These are phyloP conservation scores for Bubo bubo DNA, from an alignment of 2,113 vertebrate species.

Conservation along the genomic window DNA sequence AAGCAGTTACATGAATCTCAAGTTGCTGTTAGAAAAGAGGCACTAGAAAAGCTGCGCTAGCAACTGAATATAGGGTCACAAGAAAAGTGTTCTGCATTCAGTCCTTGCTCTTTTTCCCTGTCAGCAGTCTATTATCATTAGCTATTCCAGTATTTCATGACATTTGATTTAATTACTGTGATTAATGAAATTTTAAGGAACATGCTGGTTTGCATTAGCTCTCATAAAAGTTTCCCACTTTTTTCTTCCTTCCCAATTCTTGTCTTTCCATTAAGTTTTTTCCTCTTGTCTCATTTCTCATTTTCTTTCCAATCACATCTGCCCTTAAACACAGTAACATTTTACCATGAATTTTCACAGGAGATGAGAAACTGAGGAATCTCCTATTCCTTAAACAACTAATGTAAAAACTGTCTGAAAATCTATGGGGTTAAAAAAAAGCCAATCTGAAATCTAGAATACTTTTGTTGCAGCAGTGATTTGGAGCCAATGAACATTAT, in stretches of 20 bases:
- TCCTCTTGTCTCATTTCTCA: not conserved
- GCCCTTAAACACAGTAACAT: not conserved
- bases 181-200: constrained; percentile 4
- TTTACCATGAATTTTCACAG: not conserved
- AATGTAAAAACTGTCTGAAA: not conserved
- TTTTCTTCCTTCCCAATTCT: not conserved
- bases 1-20: not conserved
- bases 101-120: not conserved
- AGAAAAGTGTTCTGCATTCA: not conserved
- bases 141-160: not conserved
- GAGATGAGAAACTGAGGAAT: not conserved
- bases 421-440: not conserved
- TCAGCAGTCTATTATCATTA: not conserved
- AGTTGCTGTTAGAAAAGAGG: not conserved
- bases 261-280: not conserved
- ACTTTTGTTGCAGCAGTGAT: not conserved
- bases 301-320: not conserved
- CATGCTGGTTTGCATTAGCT: not conserved
- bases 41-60: not conserved
- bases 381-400: not conserved
- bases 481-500: not conserved
- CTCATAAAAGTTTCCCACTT: not conserved
- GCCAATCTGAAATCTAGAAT: not conserved
- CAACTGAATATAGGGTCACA: fast-evolving
- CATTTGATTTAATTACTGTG: not conserved